Conservation (phyloP, 2,888 invertebrate species). For the Coleophora flavipennella region DNA sequence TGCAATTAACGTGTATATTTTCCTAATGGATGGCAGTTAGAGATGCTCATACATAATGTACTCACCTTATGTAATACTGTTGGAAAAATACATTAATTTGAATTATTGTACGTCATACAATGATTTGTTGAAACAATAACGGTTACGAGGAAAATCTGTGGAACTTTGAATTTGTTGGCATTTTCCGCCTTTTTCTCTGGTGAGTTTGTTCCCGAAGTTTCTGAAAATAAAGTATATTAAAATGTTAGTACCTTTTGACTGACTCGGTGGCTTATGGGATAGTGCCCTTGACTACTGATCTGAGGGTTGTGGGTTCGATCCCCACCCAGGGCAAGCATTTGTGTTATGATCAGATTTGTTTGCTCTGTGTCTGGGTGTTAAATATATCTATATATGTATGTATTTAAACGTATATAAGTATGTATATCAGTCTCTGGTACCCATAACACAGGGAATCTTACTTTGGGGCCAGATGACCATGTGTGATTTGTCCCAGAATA, state of each 20-base stretch:
- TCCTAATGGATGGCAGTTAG: not conserved
- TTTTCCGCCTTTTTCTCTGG: slow-evolving; percentile 4
- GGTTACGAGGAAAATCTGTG: not conserved
- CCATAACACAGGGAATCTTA: no score
- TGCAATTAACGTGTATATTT: not conserved
- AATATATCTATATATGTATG: no score
- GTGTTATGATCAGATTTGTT: no score
- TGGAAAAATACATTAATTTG: not conserved
- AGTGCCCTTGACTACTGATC: no score
- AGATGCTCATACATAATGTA: not conserved
- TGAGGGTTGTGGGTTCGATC: no score
- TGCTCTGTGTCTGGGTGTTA: no score
- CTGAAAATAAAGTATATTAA: slow-evolving; percentile 21
- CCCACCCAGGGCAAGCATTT: no score
- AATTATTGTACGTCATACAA: not conserved
- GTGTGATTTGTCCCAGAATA: no score
- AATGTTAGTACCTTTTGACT: not conserved
- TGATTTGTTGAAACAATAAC: not conserved
- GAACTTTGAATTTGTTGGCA: not conserved
- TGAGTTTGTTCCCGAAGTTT: slow-evolving; percentile 30
- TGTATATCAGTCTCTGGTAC: no score
- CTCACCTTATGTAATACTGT: not conserved
- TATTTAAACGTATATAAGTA: no score
- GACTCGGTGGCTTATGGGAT: no score
- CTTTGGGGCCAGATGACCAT: no score